Conservation (phyloP, 2,797 vertebrate species). For the Rachycentron canadum region DNA sequence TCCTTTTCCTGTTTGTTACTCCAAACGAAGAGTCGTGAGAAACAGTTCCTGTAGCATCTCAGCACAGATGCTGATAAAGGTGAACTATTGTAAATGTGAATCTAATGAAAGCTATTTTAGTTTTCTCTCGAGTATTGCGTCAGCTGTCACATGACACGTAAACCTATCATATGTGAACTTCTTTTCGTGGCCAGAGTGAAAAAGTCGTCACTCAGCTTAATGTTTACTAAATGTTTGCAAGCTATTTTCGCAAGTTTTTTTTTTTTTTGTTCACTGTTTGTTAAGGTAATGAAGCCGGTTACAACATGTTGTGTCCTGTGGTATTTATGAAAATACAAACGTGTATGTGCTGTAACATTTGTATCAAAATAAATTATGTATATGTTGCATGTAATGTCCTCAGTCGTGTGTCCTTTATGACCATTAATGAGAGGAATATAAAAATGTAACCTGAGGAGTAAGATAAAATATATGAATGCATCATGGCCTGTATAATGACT, state of each 20-base stretch:
- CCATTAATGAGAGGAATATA: background rate
- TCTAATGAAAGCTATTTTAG: slow-evolving; percentile 30
- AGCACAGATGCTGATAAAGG: slow-evolving; percentile 2
- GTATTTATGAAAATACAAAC: slow-evolving; percentile 82
- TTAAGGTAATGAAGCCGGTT: slow-evolving; percentile 69
- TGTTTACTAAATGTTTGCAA: slow-evolving; percentile 84
- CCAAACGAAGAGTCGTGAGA: slow-evolving; percentile 28
- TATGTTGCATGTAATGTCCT: slow-evolving; percentile 59
- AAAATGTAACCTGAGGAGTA: slow-evolving; percentile 9
- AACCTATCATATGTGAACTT: slow-evolving; percentile 56
- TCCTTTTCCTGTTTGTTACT: slow-evolving; percentile 45
- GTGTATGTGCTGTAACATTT: slow-evolving; percentile 75
- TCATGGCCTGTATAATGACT: slow-evolving; percentile 1
- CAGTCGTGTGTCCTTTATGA: slow-evolving; percentile 40
- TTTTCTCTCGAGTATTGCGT: slow-evolving; percentile 38
- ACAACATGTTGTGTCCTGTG: slow-evolving; percentile 74
- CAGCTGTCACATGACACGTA: slow-evolving; percentile 34
- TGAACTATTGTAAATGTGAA: slow-evolving; percentile 58
- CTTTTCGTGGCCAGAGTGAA: slow-evolving; percentile 51
- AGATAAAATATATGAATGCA: slow-evolving; percentile 15
- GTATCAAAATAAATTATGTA: slow-evolving; percentile 83
- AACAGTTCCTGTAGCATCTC: slow-evolving; percentile 14
- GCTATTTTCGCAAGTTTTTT: slow-evolving; percentile 72
- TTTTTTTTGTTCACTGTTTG: slow-evolving; percentile 64
- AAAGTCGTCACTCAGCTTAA: slow-evolving; percentile 70